Percentiles rank a stretch among this genome's conserved stretches.
phyloP scores from a whole-genome alignment of 2,113 vertebrate genomes.

The Syngnathus typhle region DNA sequence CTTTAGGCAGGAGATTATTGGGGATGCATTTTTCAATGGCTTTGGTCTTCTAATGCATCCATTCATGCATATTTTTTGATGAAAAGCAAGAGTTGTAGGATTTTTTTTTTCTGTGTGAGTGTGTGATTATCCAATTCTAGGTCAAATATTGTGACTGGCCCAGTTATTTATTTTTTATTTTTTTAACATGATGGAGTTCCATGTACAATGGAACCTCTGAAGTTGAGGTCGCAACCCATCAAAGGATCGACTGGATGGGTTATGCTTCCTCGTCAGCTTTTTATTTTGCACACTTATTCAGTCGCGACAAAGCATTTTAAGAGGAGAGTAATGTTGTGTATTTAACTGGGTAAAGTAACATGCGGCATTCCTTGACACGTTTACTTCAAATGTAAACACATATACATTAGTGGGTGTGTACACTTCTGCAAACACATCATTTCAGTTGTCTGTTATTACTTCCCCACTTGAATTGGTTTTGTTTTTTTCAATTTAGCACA shows the following conservation, averaged over 20 bases:
- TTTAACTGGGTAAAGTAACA: no score
- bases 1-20: slow-evolving; percentile 30
- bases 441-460: no score
- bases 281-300: background rate
- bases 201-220: background rate
- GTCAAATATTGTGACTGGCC: background rate
- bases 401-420: no score
- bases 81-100: slow-evolving; percentile 13
- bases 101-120: background rate
- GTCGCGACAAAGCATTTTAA: background rate
- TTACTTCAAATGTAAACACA: no score
- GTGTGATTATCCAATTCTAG: slow-evolving; percentile 15
- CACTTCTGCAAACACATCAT: no score
- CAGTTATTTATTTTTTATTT: background rate
- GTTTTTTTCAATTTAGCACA: no score
- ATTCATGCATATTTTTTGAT: slow-evolving; percentile 20
- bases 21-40: slow-evolving; percentile 12
- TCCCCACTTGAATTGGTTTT: no score
- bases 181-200: background rate
- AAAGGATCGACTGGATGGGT: background rate
- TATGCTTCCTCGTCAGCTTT: background rate
- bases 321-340: no score
- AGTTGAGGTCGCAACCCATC: background rate
- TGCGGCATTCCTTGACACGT: no score
- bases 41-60: slow-evolving; percentile 17